Evolutionary conservation across 2,888 invertebrate genomes (phyloP), one percentile per base, ranked within the genome.

Genomic region (Phyto melanocephala): DNA sequence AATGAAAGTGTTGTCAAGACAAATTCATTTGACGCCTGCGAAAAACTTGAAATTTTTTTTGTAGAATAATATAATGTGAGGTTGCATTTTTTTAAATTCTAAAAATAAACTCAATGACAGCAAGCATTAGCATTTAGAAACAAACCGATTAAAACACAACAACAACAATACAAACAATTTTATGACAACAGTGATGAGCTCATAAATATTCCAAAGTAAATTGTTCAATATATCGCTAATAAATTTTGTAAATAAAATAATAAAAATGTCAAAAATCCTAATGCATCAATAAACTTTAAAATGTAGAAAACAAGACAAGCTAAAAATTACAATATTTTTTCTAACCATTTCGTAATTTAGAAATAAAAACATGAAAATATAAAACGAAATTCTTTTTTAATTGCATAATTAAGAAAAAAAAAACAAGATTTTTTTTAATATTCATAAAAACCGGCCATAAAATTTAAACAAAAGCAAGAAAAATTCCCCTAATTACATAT

Each of bases 91-190:
- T 76, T 40, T 60, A 45, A 52, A 35, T 68, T 77, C 67, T 68
- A 77, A 68, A 77, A 77, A 77, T 68, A 77, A 62, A 65, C 3
- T 42, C 11, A 65, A 52, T 65, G 65, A 58, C 78, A 42, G 22
- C n/a, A 33, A 58, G 56, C 37, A 56, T 22, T 71, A 47, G 47
- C 11, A 65, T 78, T 68, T 60, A 62, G n/a, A 8, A 52, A 62
- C n/a, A 42, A 37, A 67, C 45, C 20, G 45, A 22, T 54, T 75
- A 33, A 37, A 35, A 15, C 35, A 42, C 42, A 58, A 28, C 7
- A 75, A 40, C n/a, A 58, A 35, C 22, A 58, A 63, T 1, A 56
- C 22, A 33, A 65, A 52, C 58, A 67, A 45, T 45, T 20, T 47
- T 20, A 72, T 52, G 58, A 67, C 50, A 60, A n/a, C 47, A 50